phyloP scores from a whole-genome alignment of 1,140 invertebrate species.

The Dendroctonus valens region DNA sequence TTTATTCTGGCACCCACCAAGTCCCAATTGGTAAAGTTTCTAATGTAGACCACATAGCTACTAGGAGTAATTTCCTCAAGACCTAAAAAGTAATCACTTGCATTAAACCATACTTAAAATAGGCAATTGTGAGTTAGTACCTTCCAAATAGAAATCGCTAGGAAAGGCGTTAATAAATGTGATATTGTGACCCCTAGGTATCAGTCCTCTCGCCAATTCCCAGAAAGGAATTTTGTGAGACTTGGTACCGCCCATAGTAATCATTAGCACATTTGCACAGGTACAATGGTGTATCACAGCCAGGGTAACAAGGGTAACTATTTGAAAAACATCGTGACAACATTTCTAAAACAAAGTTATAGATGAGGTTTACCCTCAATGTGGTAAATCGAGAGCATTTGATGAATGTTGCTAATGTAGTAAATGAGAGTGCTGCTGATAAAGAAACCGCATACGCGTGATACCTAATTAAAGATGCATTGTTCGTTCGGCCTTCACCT shows the following conservation, averaged over 20 bases:
- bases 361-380: not conserved
- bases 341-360: conserved; percentile 29
- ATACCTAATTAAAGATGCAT: not conserved
- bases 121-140: conserved; percentile 1
- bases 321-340: conserved; percentile 16
- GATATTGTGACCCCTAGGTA: conserved; percentile 67
- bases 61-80: conserved; percentile 65
- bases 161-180: conserved; percentile 72
- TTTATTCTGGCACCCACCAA: conserved; percentile 69
- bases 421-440: not conserved
- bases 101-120: not conserved
- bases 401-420: not conserved
- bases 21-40: conserved; percentile 75
- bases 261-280: conserved; percentile 55
- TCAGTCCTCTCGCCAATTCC: conserved; percentile 60
- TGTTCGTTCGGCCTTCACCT: conserved; percentile 11
- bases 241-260: conserved; percentile 80
- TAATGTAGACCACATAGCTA: conserved; percentile 66
- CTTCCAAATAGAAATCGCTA: conserved; percentile 59
- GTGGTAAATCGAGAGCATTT: not conserved
- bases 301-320: conserved; percentile 43
- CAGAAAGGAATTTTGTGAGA: conserved; percentile 78
- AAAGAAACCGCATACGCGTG: not conserved
- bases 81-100: conserved; percentile 46
- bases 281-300: conserved; percentile 53